Evolutionary conservation across 2,888 invertebrate genomes (phyloP), one percentile per base, ranked within the genome.

Genomic region (Rhodophaea formosa): DNA sequence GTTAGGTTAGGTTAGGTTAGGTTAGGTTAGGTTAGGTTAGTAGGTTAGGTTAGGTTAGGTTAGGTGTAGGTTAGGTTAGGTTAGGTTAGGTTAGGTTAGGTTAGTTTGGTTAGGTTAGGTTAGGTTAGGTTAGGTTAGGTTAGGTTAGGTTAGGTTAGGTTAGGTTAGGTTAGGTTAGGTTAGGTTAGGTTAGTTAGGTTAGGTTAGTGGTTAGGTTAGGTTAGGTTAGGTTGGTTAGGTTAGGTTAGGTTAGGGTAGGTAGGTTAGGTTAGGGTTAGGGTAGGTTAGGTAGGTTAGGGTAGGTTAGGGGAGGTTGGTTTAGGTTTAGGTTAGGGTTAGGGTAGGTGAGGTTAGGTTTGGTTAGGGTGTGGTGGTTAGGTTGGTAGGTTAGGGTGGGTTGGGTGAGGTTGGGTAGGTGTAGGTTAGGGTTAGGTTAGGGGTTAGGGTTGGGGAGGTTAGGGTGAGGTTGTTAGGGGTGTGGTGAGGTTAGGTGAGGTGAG

Each of bases 221-320:
- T 56, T 59, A 53, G 56, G 53, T 57, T 53, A 57, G 42, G 60
- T 49, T 58, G 17, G 61, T 58, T 59, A 60, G 58, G 60, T 59
- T 57, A 62, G 59, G 58, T 58, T 58, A 56, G 62, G 59, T 59
- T 62, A 62, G 62, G 62, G 59, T 58, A 61, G 61, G 63, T 63
- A 61, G 60, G 59, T 60, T 62, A 60, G 64, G 62, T 64, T 61
- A 61, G 62, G n/a, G 62, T 64, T 62, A 61, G 64, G 59, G 29
- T 55, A 56, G 55, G 54, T 58, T 57, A 57, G 57, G 60, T 51
- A 51, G 51, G 51, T 51, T 32, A 58, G 58, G 57, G 57, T 55
- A 53, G 60, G 57, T 60, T 60, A 54, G 57, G 60, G 57, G 49
- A 46, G 51, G 57, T 56, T 59, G 49, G 54, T 58, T 60, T 58